phyloP scores from a whole-genome alignment of 2,888 invertebrate genomes.

The Scaptomyza parva region DNA sequence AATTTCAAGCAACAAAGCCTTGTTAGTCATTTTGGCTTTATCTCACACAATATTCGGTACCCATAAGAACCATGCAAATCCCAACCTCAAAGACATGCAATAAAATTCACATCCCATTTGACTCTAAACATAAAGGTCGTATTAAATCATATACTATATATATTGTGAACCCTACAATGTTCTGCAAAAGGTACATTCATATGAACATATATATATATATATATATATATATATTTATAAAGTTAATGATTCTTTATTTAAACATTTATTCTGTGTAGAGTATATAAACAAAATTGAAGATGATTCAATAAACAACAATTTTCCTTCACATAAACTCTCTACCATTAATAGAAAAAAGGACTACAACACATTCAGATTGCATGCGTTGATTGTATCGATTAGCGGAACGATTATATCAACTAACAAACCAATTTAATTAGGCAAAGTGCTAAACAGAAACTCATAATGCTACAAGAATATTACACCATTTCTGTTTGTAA shows the following conservation, averaged over 20 bases:
- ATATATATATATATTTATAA: slow-evolving; percentile 4
- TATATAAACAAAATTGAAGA: slow-evolving; percentile 16
- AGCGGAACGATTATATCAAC: slow-evolving; percentile 39
- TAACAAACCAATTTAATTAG: slow-evolving; percentile 66
- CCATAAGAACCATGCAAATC: slow-evolving; percentile 41
- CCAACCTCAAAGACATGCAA: slow-evolving; percentile 19
- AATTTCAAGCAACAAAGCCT: slow-evolving; percentile 35
- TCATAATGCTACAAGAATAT: slow-evolving; percentile 15
- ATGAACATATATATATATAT: no score
- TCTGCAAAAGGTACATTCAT: neutral
- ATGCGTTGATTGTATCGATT: slow-evolving; percentile 56
- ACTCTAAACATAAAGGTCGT: neutral
- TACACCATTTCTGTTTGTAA: slow-evolving; percentile 31
- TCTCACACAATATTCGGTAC: slow-evolving; percentile 20
- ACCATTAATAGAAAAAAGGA: slow-evolving; percentile 14
- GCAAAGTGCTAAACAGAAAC: slow-evolving; percentile 55
- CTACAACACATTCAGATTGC: slow-evolving; percentile 16
- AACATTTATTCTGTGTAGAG: slow-evolving; percentile 32
- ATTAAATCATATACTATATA: slow-evolving; percentile 8
- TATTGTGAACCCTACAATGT: neutral
- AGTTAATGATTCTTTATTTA: slow-evolving; percentile 6
- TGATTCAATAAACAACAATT: slow-evolving; percentile 39
- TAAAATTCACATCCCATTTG: slow-evolving; percentile 35
- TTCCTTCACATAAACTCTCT: slow-evolving; percentile 9
- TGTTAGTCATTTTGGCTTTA: slow-evolving; percentile 40